phyloP scores from a whole-genome alignment of 2,797 vertebrate species.

The Enteromius treurensis region DNA sequence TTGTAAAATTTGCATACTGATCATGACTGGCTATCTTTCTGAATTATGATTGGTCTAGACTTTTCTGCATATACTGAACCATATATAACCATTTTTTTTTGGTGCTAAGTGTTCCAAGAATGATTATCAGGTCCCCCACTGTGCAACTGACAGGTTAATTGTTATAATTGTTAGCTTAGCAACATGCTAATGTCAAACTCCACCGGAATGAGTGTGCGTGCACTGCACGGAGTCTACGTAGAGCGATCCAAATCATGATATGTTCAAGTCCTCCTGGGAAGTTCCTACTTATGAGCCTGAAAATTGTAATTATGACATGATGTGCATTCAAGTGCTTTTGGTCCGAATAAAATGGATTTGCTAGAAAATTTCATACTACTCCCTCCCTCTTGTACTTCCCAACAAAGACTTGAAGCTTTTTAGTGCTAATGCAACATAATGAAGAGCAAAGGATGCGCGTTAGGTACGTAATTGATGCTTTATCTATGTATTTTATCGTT shows the following conservation, averaged over 20 bases:
- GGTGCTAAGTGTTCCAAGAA: neutral
- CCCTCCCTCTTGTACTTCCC: neutral
- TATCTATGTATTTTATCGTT: neutral
- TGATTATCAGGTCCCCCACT: neutral
- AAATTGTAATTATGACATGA: neutral
- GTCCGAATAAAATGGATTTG: constrained; percentile 6
- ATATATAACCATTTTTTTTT: constrained; percentile 12
- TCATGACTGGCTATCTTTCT: neutral
- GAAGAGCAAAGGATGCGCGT: constrained; percentile 17
- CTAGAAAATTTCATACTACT: neutral
- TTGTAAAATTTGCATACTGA: neutral
- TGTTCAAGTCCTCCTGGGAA: constrained; percentile 11
- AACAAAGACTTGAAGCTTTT: constrained; percentile 28
- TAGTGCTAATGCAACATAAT: constrained; percentile 25
- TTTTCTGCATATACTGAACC: neutral
- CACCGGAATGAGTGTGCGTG: neutral
- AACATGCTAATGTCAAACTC: constrained; percentile 4
- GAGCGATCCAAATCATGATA: neutral
- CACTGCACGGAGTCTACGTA: no score
- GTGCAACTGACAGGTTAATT: constrained; percentile 21
- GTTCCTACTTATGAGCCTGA: constrained; percentile 2
- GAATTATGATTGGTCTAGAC: neutral
- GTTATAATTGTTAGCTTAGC: constrained; percentile 38
- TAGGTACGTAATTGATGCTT: constrained; percentile 22
- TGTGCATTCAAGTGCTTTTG: constrained; percentile 17